Evolutionary conservation across 2,113 vertebrate species (phyloP).

Genomic region (Symphodus melops): DNA sequence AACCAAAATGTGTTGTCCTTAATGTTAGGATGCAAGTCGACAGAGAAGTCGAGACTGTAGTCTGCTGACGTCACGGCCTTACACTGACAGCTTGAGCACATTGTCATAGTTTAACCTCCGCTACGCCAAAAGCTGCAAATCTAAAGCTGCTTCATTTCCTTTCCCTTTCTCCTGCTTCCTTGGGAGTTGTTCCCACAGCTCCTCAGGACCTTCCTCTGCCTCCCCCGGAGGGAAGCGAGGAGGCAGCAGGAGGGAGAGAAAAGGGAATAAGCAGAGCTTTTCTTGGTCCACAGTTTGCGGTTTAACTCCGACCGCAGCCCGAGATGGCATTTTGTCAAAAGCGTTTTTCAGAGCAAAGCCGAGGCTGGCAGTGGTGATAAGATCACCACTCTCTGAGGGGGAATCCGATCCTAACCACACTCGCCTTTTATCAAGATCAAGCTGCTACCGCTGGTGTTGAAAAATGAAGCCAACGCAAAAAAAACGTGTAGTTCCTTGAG

Average conservation of each 20-base stretch:
- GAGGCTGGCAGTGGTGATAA: background rate
- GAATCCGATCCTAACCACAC: background rate
- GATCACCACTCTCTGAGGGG: slow-evolving; percentile 2
- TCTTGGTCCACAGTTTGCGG: slow-evolving; percentile 31
- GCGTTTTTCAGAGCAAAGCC: background rate
- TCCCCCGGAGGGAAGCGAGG: slow-evolving; percentile 9
- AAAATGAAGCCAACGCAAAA: too few relatives aligned
- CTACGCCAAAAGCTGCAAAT: slow-evolving; percentile 1
- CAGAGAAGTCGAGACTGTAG: too few relatives aligned
- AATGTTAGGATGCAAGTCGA: too few relatives aligned
- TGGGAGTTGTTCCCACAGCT: slow-evolving; percentile 32
- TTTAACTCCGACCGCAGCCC: slow-evolving; percentile 9
- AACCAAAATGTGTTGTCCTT: too few relatives aligned
- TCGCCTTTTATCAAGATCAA: background rate
- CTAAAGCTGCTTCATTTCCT: slow-evolving; percentile 29
- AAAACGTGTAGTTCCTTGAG: too few relatives aligned
- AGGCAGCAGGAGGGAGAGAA: background rate
- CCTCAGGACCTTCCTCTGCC: slow-evolving; percentile 28
- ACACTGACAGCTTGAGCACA: background rate
- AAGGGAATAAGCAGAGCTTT: slow-evolving; percentile 36
- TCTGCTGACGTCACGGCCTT: background rate
- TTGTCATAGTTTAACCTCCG: background rate
- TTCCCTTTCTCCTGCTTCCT: slow-evolving; percentile 8
- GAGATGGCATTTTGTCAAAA: slow-evolving; percentile 1
- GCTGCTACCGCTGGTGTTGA: too few relatives aligned